Percentiles rank a stretch among this genome's conserved stretches.
These are phyloP conservation scores for Alosa sapidissima DNA, from an alignment of 2,797 vertebrate species.

Conservation along the genomic window DNA sequence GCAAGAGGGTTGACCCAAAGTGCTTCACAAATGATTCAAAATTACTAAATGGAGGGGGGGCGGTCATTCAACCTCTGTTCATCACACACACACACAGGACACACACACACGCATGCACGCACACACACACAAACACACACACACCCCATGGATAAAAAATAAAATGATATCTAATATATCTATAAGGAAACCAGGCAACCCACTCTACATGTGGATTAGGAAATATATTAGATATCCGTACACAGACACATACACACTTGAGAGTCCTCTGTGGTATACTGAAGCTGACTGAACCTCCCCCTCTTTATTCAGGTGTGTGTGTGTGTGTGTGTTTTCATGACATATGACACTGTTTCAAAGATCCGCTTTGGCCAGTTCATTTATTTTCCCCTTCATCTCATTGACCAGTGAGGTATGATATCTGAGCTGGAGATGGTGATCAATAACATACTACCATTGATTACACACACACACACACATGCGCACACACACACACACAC, in stretches of 20 bases:
- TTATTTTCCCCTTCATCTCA: not conserved
- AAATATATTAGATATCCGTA: too few relatives aligned
- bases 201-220: too few relatives aligned
- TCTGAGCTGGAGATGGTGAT: not conserved
- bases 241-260: not conserved
- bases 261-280: not conserved
- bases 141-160: not conserved
- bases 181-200: too few relatives aligned
- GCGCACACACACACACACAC: not conserved
- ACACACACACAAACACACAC: conserved; percentile 3
- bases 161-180: too few relatives aligned
- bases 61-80: too few relatives aligned
- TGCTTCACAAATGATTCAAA: too few relatives aligned
- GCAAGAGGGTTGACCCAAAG: too few relatives aligned
- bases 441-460: not conserved
- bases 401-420: not conserved
- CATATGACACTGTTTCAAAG: not conserved
- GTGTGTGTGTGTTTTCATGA: not conserved
- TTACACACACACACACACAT: not conserved
- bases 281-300: not conserved
- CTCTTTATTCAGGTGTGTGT: too few relatives aligned
- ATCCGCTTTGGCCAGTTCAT: not conserved
- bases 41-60: too few relatives aligned
- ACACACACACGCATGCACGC: not conserved
- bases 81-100: not conserved